Evolutionary conservation across 2,797 vertebrate genomes (phyloP), one percentile per base, ranked within the genome.

Genomic region (Menidia menidia): DNA sequence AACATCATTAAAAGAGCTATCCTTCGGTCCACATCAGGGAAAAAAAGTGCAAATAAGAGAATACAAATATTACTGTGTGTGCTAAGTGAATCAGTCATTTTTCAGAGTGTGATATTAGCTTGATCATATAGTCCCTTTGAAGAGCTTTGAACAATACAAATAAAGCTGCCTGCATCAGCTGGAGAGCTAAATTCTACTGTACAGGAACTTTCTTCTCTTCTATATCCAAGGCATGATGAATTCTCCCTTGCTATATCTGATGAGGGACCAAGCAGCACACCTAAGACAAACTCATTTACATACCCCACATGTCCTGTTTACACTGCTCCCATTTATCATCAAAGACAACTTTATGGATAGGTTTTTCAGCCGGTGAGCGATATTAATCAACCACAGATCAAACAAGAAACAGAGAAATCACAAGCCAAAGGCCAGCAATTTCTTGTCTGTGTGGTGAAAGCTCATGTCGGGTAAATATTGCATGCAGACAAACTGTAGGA

Each of bases 271-370:
- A 68, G 80, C 64, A 63, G 32, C 80, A 68, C 79, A 83, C 73
- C 78, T 81, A 86, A 89, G 80, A 91, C 71, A 78, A 82, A 86
- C 64, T 88, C 52, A 94, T 95, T 93, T 92, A 80, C 92, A 94
- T 95, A 90, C 91, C 90, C 87, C 82, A 90, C 85, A 87, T 91
- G 80, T 91, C 77, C 78, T 92, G 83, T 92, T 92, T 92, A 90
- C 87, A 83, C 44, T 11, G 75, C 60, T 71, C 71, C 74, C 88
- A 94, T 95, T 93, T 92, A 93, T 94, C 92, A 92, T 90, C 84
- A 88, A 86, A 86, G 91, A 93, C 87, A 90, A 89, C 83, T 87
- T 86, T 80, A 91, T 82, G 81, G 81, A 90, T 90, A 87, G 63
- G 71, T 74, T 90, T 84, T 88, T 78, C 74, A 88, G 85, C 72